Base-by-base conservation (phyloP, 64 coral and sea anemone species). In the Actinia equina region DNA sequence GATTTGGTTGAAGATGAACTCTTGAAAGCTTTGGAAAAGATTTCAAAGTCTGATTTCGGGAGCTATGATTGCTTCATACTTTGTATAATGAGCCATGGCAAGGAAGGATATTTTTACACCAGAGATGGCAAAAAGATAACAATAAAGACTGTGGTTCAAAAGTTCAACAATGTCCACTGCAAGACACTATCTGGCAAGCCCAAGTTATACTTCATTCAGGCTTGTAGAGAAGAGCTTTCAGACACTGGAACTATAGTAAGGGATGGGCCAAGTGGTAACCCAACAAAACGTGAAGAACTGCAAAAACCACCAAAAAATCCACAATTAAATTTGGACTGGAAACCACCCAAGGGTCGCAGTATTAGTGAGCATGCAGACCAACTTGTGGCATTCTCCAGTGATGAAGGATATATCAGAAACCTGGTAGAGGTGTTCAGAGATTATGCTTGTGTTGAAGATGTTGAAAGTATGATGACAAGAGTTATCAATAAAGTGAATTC, bases 1-100 rank as follows among this genome's bases (percentile, higher is more conserved):
- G 91, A 67, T 3, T 65, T 3, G 19, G 5, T 27, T 80, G 52
- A 17, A 8, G 22, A 63, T 5, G 86, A 67, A 43, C 87, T 20
- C 4, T 89, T 4, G 59, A 52, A 18, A 17, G 52, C 71, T 44
- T 71, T 99, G 4, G 92, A 82, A 44, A 71, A 93, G 16, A 93
- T 87, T 67, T 54, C 94, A n/a, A 70, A 61, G 18, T 82, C 86
- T 52, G 93, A 95, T 93, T 81, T 92, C 78, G 84, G 83, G 17
- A 0, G 2, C 0, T 83, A 89, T 42, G 64, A 95, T 20, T 88
- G 89, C 17, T 95, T 95, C 89, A 90, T 95, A 45, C 80, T 95
- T 14, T 95, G 94, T 17, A 62, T 95, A 9, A 95, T 95, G 94
- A 95, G 94, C 55, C 94, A 95, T 71, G 94, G 94, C 9, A 45